Conservation (phyloP, 2,888 invertebrate genomes). For the Macrostomum cliftonense region DNA sequence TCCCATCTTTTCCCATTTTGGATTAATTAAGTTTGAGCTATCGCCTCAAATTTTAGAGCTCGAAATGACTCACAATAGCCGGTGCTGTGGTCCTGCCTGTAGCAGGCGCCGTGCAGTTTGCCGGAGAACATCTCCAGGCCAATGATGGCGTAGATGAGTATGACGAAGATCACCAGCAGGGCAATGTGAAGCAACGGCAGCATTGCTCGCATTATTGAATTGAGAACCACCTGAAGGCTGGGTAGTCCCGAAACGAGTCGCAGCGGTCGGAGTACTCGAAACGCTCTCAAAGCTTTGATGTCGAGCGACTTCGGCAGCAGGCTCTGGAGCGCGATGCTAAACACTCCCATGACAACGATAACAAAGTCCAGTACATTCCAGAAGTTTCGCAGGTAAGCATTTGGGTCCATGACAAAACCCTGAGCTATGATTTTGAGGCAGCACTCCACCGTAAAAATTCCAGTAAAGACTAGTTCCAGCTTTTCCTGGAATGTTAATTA, state of each 20-base stretch:
- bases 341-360: constrained; percentile 79
- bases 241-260: constrained; percentile 95
- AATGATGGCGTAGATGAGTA: constrained; percentile 99
- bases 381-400: constrained; percentile 91
- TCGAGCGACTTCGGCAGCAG: constrained; percentile 52
- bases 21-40: too few relatives aligned
- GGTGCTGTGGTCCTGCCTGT: not conserved
- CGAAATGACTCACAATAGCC: too few relatives aligned
- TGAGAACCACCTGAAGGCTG: constrained; percentile 89
- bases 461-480: constrained; percentile 91
- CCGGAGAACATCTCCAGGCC: constrained; percentile 99
- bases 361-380: constrained; percentile 69
- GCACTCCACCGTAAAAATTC: constrained; percentile 95
- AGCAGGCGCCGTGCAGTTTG: constrained; percentile 94
- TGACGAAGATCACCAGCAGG: constrained; percentile 96
- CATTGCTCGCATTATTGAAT: constrained; percentile 99
- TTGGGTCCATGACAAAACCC: constrained; percentile 85
- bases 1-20: too few relatives aligned
- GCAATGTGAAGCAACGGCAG: constrained; percentile 98
- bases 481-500: constrained; percentile 79
- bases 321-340: too few relatives aligned
- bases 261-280: constrained; percentile 86
- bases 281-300: constrained; percentile 92
- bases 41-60: too few relatives aligned
- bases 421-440: constrained; percentile 97